Base-by-base conservation (phyloP, 2,797 vertebrate species). In the Microctenopoma steveboyesi region DNA sequence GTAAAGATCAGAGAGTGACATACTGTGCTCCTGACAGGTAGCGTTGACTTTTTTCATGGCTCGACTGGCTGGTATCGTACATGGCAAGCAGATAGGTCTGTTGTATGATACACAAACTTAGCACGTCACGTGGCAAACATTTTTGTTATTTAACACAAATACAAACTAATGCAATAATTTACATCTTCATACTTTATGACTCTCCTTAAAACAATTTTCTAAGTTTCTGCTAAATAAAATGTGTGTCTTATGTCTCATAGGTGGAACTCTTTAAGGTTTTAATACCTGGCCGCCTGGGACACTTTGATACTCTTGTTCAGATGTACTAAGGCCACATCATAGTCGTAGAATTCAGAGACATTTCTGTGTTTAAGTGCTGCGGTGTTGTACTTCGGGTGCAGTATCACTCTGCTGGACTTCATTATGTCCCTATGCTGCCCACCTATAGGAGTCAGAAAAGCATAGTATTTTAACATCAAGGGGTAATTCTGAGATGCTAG, bases 51-150 rank as follows among this genome's bases (percentile, higher is more conserved):
- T 89, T 83, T 92, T 94, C 83, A 97, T 68, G 64, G 96, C 96
- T 56, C 94, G 90, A 12, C 87, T 93, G 58, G 93, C 91, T 40
- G 93, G 89, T 14, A 88, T 72, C 0, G 96, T 96, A 65, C 95
- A 96, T 0, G 95, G 94, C 52, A 96, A 82, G 69, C 96, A 95
- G 74, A 97, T 92, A 0, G 95, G 94, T 74, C 96, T 96, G 83
- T 73, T 35, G 15, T 14, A 18, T 14, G 4, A 66, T 9, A 66
- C 6, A 63, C 9, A 47, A 14, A 55, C 35, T 28, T 5, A 45
- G 12, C 22, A 47, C 7, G 5, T 45, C 9, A 27, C 22, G 33
- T 16, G 59, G 2, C 5, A 18, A 3, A 39, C 37, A 39, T 15
- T 61, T 65, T 9, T 40, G 2, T 42, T 4, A 13, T 15, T 48